These are phyloP conservation scores for Mallotus villosus DNA, from an alignment of 2,797 vertebrate genomes.

Conservation along the genomic window DNA sequence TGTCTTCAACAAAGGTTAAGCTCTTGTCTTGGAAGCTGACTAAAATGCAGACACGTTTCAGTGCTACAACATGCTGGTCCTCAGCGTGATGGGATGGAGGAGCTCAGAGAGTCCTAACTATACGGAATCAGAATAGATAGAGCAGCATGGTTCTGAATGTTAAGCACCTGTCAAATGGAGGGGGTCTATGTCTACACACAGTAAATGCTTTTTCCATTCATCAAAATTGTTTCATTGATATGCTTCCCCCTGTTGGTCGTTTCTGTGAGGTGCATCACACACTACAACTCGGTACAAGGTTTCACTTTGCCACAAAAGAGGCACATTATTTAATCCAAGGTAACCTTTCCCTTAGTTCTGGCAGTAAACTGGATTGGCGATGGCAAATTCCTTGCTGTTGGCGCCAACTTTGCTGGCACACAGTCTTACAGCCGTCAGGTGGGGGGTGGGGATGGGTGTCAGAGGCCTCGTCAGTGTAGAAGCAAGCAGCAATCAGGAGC, in stretches of 20 bases:
- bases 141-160: not conserved
- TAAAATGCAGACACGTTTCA: not conserved
- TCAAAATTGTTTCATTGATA: not conserved
- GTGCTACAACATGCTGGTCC: not conserved
- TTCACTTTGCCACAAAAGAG: not conserved
- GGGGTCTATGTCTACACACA: not conserved
- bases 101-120: not conserved
- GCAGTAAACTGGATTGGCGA: not conserved
- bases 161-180: not conserved
- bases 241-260: conserved; percentile 54
- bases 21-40: not conserved
- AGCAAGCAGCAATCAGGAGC: conserved; percentile 45
- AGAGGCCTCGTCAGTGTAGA: not conserved
- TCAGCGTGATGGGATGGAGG: not conserved
- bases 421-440: conserved; percentile 7
- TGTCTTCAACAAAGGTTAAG: too few species aligned
- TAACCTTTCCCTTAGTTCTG: not conserved
- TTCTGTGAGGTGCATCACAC: conserved; percentile 16
- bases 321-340: not conserved
- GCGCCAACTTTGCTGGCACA: not conserved
- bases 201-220: not conserved
- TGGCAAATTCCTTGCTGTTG: not conserved
- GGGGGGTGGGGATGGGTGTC: not conserved
- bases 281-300: not conserved
- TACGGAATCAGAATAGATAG: not conserved